These are phyloP conservation scores for Sebastes vulpes DNA, from an alignment of 2,797 vertebrate species.

Conservation along the genomic window DNA sequence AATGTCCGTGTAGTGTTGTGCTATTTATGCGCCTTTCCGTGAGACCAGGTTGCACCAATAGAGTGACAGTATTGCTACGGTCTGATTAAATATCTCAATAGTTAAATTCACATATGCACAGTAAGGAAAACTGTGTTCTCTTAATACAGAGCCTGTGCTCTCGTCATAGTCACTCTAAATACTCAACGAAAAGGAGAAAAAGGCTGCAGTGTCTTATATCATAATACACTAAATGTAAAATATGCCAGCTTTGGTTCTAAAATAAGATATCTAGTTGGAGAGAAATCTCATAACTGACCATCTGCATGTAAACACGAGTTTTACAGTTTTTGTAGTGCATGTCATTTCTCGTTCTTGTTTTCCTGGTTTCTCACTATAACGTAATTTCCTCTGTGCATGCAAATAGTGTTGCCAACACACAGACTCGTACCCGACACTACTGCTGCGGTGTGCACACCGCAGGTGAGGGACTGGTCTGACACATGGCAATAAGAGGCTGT, in stretches of 20 bases:
- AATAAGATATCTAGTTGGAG: neutral
- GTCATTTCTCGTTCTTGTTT: neutral
- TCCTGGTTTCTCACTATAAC: neutral
- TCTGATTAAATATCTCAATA: neutral
- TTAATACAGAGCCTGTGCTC: neutral
- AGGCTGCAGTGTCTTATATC: neutral
- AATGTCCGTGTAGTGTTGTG: too few species aligned
- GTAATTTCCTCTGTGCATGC: neutral
- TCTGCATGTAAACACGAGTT: neutral
- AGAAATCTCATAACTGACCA: neutral
- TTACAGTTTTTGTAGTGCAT: neutral
- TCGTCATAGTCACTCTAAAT: neutral
- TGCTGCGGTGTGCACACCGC: slow-evolving; percentile 8
- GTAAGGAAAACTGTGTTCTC: neutral
- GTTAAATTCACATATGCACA: neutral
- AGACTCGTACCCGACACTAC: neutral
- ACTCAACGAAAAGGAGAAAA: neutral
- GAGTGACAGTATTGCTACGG: rapidly evolving
- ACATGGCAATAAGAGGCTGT: slow-evolving; percentile 39
- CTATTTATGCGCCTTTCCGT: too few species aligned
- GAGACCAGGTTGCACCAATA: too few species aligned
- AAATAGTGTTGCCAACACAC: neutral
- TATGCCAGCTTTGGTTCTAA: neutral
- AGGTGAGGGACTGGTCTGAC: slow-evolving; percentile 47
- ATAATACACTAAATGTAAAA: neutral